A percentile compares a stretch with the other conserved stretches of the same genome.
Conservation (phyloP, 1,140 invertebrate genomes). For the Hydropsyche tenuis region DNA sequence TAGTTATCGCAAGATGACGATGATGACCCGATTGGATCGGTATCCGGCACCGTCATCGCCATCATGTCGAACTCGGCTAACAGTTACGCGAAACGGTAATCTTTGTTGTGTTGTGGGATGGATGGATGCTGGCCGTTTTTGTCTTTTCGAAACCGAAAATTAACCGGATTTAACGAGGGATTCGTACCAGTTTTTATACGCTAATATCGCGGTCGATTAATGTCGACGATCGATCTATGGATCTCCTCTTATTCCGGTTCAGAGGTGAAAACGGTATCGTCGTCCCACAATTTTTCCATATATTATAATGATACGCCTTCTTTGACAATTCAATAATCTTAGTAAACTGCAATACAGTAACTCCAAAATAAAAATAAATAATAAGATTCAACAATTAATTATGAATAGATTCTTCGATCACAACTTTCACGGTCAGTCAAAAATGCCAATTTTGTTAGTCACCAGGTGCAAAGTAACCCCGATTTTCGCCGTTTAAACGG, state of each 20-base stretch:
- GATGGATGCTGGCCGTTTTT: not conserved
- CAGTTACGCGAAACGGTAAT: conserved; percentile 37
- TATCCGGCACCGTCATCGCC: conserved; percentile 14
- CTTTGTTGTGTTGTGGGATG: conserved; percentile 25
- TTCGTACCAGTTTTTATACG: conserved; percentile 2
- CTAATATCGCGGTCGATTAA: not conserved
- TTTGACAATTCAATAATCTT: too few relatives aligned
- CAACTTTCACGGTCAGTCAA: too few relatives aligned
- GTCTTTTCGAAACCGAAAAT: conserved; percentile 13
- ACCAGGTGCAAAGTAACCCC: too few relatives aligned
- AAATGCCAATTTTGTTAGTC: too few relatives aligned
- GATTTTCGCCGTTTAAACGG: not conserved
- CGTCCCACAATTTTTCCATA: too few relatives aligned
- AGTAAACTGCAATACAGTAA: too few relatives aligned
- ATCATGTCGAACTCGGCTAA: not conserved
- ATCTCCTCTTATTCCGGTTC: not conserved
- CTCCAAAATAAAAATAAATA: too few relatives aligned
- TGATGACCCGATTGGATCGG: conserved; percentile 28
- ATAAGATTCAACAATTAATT: too few relatives aligned
- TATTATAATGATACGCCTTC: too few relatives aligned
- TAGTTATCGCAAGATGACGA: conserved; percentile 16
- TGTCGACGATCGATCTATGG: not conserved
- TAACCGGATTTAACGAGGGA: not conserved
- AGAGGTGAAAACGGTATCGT: not conserved
- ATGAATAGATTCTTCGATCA: too few relatives aligned